These are phyloP conservation scores for Leptosomus discolor DNA, from an alignment of 2,113 vertebrate species.

Conservation along the genomic window DNA sequence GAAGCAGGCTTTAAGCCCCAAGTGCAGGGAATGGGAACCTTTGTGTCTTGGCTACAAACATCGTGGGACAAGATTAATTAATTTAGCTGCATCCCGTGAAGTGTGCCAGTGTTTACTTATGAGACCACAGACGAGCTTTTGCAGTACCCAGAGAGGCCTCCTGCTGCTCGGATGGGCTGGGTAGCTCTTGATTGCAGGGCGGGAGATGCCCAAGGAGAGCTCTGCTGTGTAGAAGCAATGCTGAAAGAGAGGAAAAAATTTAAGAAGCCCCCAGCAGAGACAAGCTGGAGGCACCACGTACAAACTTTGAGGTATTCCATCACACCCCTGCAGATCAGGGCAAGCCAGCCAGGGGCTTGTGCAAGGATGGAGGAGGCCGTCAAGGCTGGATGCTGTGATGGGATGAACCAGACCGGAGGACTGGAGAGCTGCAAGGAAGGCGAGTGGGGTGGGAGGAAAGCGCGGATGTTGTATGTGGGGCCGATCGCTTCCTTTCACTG, in stretches of 20 bases:
- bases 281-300: neutral
- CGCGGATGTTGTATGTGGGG: neutral
- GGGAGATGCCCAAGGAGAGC: conserved; percentile 14
- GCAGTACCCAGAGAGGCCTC: neutral
- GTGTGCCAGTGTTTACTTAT: neutral
- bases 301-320: neutral
- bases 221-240: neutral
- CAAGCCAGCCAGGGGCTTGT: neutral
- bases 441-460: neutral
- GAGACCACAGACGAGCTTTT: neutral
- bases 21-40: neutral
- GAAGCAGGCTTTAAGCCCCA: neutral
- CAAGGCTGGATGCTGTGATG: neutral
- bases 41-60: neutral
- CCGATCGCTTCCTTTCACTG: neutral
- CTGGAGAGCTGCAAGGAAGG: neutral
- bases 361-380: neutral
- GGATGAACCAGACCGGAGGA: neutral
- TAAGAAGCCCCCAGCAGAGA: neutral
- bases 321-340: neutral
- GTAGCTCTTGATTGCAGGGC: neutral
- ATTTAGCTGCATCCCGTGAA: neutral
- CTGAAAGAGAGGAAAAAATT: neutral
- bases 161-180: neutral
- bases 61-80: conserved; percentile 4